Evolutionary conservation across 1,140 invertebrate species (phyloP), one percentile per base, ranked within the genome.

Genomic region (Drosophila melanica): DNA sequence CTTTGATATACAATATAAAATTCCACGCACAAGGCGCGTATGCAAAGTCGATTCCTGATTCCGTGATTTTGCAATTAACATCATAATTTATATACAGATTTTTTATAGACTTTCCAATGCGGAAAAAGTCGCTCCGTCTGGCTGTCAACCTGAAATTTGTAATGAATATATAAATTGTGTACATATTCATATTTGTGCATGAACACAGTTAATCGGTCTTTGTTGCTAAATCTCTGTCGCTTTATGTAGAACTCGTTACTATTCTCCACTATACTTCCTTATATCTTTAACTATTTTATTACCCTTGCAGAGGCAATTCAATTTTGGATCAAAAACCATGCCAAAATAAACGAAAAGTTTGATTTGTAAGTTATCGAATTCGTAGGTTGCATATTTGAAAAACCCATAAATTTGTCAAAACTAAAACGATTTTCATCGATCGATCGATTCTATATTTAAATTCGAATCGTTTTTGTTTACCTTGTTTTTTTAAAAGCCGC

Each of bases 1-100:
- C 27, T 27, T 27, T 27, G 27, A 51, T 20, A 55, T 41, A 50
- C 60, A 18, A 47, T 53, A 23, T 23, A 23, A 23, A 23, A 23
- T 23, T 23, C 2, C 1, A 23, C 2, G 20, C 20, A 23, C 20
- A 77, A 77, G 77, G 68, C n/a, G 77, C 66, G 74, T 47, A 53
- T 71, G 37, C 30, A 35, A 51, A 51, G n/a, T 51, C 4, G 50
- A 51, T 44, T 39, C 44, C 59, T 18, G 42, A 44, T 65, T 67
- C 51, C 51, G 48, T 39, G 44, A 63, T 54, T 50, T 60, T 30
- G 58, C 69, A 62, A 66, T 67, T 54, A 78, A 41, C 51, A 33
- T 54, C 72, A 77, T 55, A 68, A 80, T 85, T 78, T 65, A 79
- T 71, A 60, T 44, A 23, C 20, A 66, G 42, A 16, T 14, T 35